Percentiles rank a stretch among this genome's conserved stretches.
Evolutionary conservation across 2,797 vertebrate species (phyloP).

Genomic region (Sebastes kiyomatsui): DNA sequence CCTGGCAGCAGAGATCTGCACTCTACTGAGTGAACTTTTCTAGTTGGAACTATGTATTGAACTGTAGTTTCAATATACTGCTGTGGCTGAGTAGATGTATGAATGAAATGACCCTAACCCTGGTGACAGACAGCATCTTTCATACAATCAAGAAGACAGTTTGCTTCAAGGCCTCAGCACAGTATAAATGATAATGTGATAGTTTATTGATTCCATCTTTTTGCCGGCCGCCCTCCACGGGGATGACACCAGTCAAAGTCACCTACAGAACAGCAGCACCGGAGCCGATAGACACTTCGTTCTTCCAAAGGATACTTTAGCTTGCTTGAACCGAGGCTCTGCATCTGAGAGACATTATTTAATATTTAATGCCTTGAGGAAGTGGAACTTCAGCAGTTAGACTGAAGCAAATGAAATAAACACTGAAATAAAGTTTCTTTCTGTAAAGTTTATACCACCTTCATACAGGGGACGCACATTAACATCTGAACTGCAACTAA

Average conservation of each 20-base stretch:
- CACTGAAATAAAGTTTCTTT: not conserved
- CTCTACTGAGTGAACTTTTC: not conserved
- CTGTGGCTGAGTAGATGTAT: not conserved
- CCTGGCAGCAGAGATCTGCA: too few relatives aligned
- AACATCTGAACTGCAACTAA: not conserved
- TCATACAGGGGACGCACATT: not conserved
- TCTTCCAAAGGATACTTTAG: slow-evolving; percentile 20
- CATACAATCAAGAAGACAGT: slow-evolving; percentile 15
- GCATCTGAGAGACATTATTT: not conserved
- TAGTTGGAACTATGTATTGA: not conserved
- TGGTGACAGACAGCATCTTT: slow-evolving; percentile 13
- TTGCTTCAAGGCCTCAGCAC: slow-evolving; percentile 35
- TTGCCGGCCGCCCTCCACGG: not conserved
- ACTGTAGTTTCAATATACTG: not conserved
- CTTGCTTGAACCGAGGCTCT: not conserved
- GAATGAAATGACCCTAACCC: not conserved
- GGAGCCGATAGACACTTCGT: slow-evolving; percentile 6
- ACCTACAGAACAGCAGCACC: slow-evolving; percentile 21
- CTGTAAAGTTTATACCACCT: not conserved
- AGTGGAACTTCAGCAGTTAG: not conserved
- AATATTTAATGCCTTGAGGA: not conserved
- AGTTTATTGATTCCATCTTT: slow-evolving; percentile 55
- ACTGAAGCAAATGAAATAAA: not conserved
- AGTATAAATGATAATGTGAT: slow-evolving; percentile 42
- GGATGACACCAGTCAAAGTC: slow-evolving; percentile 47